Evolutionary conservation across 2,888 invertebrate species (phyloP), one percentile per base, ranked within the genome.

Genomic region (Eristalinus aeneus): DNA sequence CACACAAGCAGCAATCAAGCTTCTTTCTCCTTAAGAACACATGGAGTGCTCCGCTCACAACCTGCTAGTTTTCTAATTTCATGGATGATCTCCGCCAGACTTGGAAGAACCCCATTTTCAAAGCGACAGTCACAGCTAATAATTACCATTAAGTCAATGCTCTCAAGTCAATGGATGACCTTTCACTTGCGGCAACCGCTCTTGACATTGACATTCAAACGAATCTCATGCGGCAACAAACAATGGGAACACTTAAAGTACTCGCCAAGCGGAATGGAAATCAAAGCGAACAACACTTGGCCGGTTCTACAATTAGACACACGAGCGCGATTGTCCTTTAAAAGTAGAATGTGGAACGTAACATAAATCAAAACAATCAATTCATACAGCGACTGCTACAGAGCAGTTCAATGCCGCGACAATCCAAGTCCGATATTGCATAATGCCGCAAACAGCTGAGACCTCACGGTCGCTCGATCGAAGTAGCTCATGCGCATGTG

Each of bases 341-440:
- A 67, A 46, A 84, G 63, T 16, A 53, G 56, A 81, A 58, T 80
- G 69, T n/a, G 32, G 63, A 72, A 63, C 34, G 64, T 64, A 64
- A 27, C 39, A 75, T 39, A 73, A 80, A 76, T 85, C 63, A 80
- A 23, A 64, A 64, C 81, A 76, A 76, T 85, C 63, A 72, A 71
- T 75, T 71, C 53, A 74, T 22, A 75, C 65, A 81, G 63, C 71
- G 75, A 56, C 60, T 56, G 67, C 58, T 76, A 36, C 22, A 61
- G 31, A 76, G 22, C 54, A 80, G 53, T 76, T 85, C 85, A 85
- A 85, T 85, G 39, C 39, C 2, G 16, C 39, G 5, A 46, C 46
- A 46, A 67, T 16, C 61, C 60, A 54, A 46, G 39, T 34, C 16
- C n/a, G n/a, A 16, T 60, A 61, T 63, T 68, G 56, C 31, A 32